Base-by-base conservation (phyloP, 2,888 invertebrate genomes). In the Pyrgus malvae region DNA sequence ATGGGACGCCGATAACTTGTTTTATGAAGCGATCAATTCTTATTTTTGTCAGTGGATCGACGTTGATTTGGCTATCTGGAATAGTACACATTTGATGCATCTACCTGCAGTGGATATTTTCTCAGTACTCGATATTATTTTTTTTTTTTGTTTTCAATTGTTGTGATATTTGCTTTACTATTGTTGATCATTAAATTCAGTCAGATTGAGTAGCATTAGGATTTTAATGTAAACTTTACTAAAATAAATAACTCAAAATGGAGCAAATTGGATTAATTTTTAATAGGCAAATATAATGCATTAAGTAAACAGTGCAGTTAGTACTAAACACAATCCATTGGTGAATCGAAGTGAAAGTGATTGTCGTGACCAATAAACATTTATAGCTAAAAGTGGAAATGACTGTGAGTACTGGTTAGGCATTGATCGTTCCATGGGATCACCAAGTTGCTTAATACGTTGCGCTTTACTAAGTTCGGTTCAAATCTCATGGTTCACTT, bases 351-450 rank as follows among this genome's bases (percentile, higher is more conserved):
- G 53, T 53, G 45, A 53, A 53, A 53, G 53, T 53, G 21, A 45
- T 12, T 51, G n/a, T 53, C 53, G 53, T 53, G 53, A 45, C 45
- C 31, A 53, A 53, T 53, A 53, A 53, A 53, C 38, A 19, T 45
- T 53, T 45, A 53, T 53, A 21, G 45, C 14, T 45, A 45, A 53
- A 31, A 29, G 29, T 29, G 12, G 14, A 25, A 29, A 29, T 45
- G 14, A 53, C 35, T 27, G 19, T 45, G 14, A 45, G 21, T n/a
- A 38, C 12, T 25, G 12, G 19, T 38, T 31, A 40, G 27, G 11
- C n/a, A 37, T 21, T 31, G 44, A 44, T 38, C 38, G 21, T 21
- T 35, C 2, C 29, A 29, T 38, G 38, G 14, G 38, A 38, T 7
- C 35, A 45, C 11, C 17, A 16, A 7, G 17, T 50, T 51, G 17